Evolutionary conservation across 2,888 invertebrate species (phyloP).

Genomic region (Stenoptilia bipunctidactyla): DNA sequence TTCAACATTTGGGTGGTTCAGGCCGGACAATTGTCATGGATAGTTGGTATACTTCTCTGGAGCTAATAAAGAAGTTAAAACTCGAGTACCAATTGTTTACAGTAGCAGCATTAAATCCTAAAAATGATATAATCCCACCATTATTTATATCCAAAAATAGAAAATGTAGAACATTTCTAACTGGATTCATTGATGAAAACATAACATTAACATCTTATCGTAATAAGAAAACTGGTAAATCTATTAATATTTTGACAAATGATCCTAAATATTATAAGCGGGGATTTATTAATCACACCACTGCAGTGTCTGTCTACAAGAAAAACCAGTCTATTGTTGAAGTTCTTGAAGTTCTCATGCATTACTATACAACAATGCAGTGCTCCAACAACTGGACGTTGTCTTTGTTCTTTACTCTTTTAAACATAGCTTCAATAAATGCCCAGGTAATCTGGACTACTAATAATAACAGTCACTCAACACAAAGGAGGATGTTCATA

Average conservation of each 20-base stretch:
- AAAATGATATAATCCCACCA: slow-evolving; percentile 43
- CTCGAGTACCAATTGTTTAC: slow-evolving; percentile 37
- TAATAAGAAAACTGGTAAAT: slow-evolving; percentile 30
- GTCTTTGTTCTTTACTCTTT: slow-evolving; percentile 47
- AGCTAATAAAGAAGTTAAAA: slow-evolving; percentile 32
- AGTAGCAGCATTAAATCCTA: slow-evolving; percentile 39
- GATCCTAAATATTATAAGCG: slow-evolving; percentile 44
- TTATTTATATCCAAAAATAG: slow-evolving; percentile 40
- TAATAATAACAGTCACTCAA: slow-evolving; percentile 23
- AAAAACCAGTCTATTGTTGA: slow-evolving; percentile 46
- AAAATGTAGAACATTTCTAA: slow-evolving; percentile 32
- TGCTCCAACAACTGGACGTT: slow-evolving; percentile 55
- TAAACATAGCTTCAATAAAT: slow-evolving; percentile 55
- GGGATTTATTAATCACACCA: slow-evolving; percentile 29
- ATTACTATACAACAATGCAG: slow-evolving; percentile 57
- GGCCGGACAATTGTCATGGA: slow-evolving; percentile 45
- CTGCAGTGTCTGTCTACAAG: slow-evolving; percentile 44
- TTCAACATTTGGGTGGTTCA: slow-evolving; percentile 44
- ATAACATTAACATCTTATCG: slow-evolving; percentile 42
- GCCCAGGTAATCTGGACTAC: slow-evolving; percentile 55
- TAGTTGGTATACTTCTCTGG: slow-evolving; percentile 44
- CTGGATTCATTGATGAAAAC: slow-evolving; percentile 42
- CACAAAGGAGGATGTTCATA: slow-evolving; percentile 42
- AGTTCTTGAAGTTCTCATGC: slow-evolving; percentile 52
- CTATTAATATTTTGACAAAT: slow-evolving; percentile 43